Evolutionary conservation across 2,888 invertebrate genomes (phyloP).

Genomic region (Seladonia tumulorum): DNA sequence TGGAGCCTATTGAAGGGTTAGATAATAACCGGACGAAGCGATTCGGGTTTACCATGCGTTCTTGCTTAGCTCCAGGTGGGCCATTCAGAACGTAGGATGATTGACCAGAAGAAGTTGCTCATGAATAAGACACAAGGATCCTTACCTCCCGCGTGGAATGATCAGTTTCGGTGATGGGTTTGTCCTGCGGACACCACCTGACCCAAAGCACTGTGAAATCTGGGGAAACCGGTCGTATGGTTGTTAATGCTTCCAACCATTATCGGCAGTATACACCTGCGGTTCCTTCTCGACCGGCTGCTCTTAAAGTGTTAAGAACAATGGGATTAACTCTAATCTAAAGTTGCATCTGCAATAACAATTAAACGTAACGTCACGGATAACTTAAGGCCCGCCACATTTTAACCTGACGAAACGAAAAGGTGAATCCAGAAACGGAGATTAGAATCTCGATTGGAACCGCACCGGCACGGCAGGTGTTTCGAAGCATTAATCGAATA

Average conservation of each 20-base stretch:
- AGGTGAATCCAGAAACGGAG: too few species aligned
- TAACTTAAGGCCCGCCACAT: neutral
- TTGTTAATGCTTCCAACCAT: too few species aligned
- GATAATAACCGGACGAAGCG: slow-evolving; percentile 35
- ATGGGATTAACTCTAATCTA: slow-evolving; percentile 49
- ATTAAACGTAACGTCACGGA: slow-evolving; percentile 17
- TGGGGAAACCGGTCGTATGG: too few species aligned
- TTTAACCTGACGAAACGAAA: too few species aligned
- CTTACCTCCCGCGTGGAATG: slow-evolving; percentile 65
- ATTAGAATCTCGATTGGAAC: too few species aligned
- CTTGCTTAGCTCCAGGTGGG: slow-evolving; percentile 54
- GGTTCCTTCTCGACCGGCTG: slow-evolving; percentile 33
- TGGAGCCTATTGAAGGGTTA: slow-evolving; percentile 34
- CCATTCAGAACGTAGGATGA: slow-evolving; percentile 47
- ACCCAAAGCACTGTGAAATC: too few species aligned
- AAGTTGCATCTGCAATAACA: slow-evolving; percentile 17
- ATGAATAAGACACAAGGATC: slow-evolving; percentile 66
- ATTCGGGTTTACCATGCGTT: slow-evolving; percentile 36
- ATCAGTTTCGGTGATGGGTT: slow-evolving; percentile 67
- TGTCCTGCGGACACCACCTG: neutral
- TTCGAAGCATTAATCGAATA: too few species aligned
- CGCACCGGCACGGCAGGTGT: too few species aligned
- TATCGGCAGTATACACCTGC: slow-evolving; percentile 53
- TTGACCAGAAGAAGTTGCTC: slow-evolving; percentile 58
- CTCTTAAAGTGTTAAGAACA: slow-evolving; percentile 28